Base-by-base conservation (phyloP, 2,888 invertebrate genomes). In the Syritta pipiens region DNA sequence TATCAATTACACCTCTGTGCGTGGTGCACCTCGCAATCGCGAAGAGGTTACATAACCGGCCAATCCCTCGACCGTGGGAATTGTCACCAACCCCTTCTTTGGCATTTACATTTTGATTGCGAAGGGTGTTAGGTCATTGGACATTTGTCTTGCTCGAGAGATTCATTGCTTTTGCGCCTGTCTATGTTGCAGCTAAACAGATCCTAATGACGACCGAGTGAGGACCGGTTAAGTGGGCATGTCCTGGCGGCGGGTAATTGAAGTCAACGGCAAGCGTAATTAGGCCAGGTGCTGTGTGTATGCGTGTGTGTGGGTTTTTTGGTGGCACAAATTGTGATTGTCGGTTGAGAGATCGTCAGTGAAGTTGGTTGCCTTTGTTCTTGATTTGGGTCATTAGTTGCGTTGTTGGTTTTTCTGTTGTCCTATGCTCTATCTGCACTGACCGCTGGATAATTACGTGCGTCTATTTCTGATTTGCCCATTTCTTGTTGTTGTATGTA, bases 41-140 rank as follows among this genome's bases (percentile, higher is more conserved):
- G 7, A 51, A 44, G 49, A 60, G 72, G 55, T 67, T 71, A 55
- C 30, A 53, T 65, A 59, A 59, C 40, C 44, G 20, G 35, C 28
- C 51, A 51, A 76, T 69, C 51, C 57, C 24, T 46, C 37, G 53
- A 67, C 79, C 79, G 79, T 79, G 79, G 67, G 79, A 79, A 79
- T 49, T 62, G 55, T 62, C 79, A 49, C 51, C 28, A 67, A 49
- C 55, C 67, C 79, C 74, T 68, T 60, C 40, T 55, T 40, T 37
- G 30, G 19, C 55, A 60, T 55, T 77, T 42, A 55, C 59, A 67
- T 72, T 71, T 53, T 10, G 37, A 65, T 63, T 48, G 26, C 55
- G 9, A 60, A 67, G 65, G 77, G 77, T 67, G 57, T 72, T 63
- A 28, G 72, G 72, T 57, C 63, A 65, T 72, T 49, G 57, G 35